Evolutionary conservation across 2,113 vertebrate species (phyloP).

Genomic region (Alouatta palliata): DNA sequence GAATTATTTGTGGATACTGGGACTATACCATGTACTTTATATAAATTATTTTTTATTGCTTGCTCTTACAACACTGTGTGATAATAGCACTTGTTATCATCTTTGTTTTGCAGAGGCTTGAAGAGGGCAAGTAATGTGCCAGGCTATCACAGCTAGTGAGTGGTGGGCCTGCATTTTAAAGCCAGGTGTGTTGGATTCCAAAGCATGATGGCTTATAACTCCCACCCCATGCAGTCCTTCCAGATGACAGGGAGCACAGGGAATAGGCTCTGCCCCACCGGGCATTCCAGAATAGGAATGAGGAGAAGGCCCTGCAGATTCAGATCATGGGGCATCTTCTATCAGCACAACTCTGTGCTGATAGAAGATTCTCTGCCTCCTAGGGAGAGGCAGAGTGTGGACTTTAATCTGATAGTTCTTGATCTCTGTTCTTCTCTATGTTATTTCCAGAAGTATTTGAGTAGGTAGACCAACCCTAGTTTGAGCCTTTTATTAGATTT

Average conservation of each 20-base stretch:
- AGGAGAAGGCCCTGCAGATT: neutral
- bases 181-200: neutral
- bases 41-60: neutral
- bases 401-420: neutral
- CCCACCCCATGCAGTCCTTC: neutral
- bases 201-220: neutral
- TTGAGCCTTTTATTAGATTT: neutral
- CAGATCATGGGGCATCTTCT: neutral
- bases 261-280: neutral
- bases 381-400: neutral
- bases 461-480: neutral
- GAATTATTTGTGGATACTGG: neutral
- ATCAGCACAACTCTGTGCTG: neutral
- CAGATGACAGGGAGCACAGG: neutral
- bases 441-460: slow-evolving; percentile 4
- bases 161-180: neutral
- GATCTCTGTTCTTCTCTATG: neutral
- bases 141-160: neutral
- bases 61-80: neutral
- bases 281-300: neutral
- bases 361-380: neutral
- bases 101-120: neutral
- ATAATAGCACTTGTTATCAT: neutral
- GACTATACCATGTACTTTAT: neutral
- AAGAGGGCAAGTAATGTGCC: neutral